Base-by-base conservation (phyloP, 2,888 invertebrate genomes). In the Caenorhabditis sp. region DNA sequence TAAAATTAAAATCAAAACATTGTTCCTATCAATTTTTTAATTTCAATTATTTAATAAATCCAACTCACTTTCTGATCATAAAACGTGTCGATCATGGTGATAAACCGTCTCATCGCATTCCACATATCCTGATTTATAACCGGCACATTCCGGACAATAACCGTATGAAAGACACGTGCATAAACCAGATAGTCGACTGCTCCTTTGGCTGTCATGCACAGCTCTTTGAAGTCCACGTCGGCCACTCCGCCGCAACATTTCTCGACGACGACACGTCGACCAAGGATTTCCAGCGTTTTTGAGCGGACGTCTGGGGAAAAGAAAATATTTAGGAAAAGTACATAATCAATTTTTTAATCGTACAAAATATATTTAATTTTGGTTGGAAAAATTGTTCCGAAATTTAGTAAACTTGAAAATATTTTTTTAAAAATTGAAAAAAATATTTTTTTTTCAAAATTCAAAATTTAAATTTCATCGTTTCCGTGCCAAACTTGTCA, bases 131-230 rank as follows among this genome's bases (percentile, higher is more conserved):
- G 92, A 89, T 95, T 95, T 91, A 99, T 93, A 91, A 95, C 95
- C 0, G 97, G 98, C 61, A 99, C 94, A 92, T 97, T 94, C 87
- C 96, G 94, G 88, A 99, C 95, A 85, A 99, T 95, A 50, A 99
- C 95, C 20, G 97, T 97, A 92, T 99, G 97, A 93, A 98, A 99
- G 86, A 95, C 95, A 92, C 96, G 96, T 5, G 96, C 95, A 90
- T 99, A 94, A 91, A 96, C 95, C 79, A 99, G 93, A 92, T 98
- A 99, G 93, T 99, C 99, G 89, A 95, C 95, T 11, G 98, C 97
- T 88, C 97, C 98, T 44, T 98, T 93, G 22, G 98, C 95, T 95
- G 96, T 92, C 67, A 76, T 82, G 82, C 90, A 88, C 64, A 99
- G 93, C 92, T 97, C 97, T 22, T 94, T 94, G 93, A 98, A 99